A percentile compares a stretch with the other conserved stretches of the same genome.
Evolutionary conservation across 2,797 vertebrate species (phyloP).

Genomic region (Novumbra hubbsi): DNA sequence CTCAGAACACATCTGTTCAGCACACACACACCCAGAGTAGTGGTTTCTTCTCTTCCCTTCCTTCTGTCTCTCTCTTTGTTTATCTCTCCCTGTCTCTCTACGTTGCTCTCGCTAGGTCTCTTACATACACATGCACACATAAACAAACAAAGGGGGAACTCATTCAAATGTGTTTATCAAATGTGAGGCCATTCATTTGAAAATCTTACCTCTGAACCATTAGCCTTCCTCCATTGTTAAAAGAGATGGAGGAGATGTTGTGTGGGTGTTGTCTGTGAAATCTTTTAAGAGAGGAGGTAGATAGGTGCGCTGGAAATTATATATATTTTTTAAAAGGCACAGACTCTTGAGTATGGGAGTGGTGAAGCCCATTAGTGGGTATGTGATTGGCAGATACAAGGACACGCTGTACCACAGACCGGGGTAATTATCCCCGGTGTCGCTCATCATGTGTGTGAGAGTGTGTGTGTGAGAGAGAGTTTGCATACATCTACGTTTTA

Average conservation of each 20-base stretch:
- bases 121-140: conserved; percentile 29
- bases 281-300: conserved; percentile 64
- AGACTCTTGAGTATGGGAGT: conserved; percentile 54
- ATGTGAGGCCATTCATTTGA: conserved; percentile 56
- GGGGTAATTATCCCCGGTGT: conserved; percentile 83
- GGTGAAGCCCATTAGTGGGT: conserved; percentile 67
- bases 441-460: conserved; percentile 25
- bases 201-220: conserved; percentile 58
- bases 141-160: conserved; percentile 48
- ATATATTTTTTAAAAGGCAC: conserved; percentile 65
- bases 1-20: conserved; percentile 18
- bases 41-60: background rate
- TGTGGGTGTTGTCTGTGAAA: conserved; percentile 67
- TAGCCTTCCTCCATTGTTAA: conserved; percentile 62
- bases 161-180: conserved; percentile 52
- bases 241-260: conserved; percentile 43
- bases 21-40: background rate
- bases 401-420: conserved; percentile 73
- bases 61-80: background rate
- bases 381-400: conserved; percentile 72
- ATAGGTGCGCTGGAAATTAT: conserved; percentile 59
- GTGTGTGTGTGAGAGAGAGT: conserved; percentile 17
- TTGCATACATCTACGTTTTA: conserved; percentile 1
- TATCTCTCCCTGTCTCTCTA: background rate
- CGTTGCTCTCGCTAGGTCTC: conserved; percentile 7